Percentiles rank a stretch among this genome's conserved stretches.
Conservation (phyloP, 2,113 vertebrate genomes). For the Tragelaphus imberbis region DNA sequence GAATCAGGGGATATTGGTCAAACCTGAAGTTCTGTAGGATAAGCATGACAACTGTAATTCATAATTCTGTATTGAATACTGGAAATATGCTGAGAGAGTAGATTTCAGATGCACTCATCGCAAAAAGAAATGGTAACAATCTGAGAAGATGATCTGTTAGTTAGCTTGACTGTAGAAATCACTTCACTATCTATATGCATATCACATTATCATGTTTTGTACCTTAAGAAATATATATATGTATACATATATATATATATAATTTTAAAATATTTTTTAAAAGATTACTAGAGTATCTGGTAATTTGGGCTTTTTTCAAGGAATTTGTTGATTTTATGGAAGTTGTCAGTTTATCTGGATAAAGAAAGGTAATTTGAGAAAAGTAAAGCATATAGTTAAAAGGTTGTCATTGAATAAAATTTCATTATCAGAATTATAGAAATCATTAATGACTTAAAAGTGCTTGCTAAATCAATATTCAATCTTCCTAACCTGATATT, state of each 20-base stretch:
- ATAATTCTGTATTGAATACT: neutral
- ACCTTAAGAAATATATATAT: neutral
- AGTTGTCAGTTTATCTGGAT: neutral
- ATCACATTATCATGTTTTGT: neutral
- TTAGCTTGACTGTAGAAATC: neutral
- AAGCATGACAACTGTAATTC: neutral
- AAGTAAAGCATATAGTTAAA: neutral
- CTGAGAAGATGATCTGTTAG: neutral
- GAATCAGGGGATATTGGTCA: too few relatives aligned
- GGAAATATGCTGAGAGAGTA: neutral
- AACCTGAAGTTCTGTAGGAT: neutral
- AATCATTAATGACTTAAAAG: slow-evolving; percentile 31
- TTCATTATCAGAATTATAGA: neutral
- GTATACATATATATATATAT: neutral
- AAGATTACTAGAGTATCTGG: neutral
- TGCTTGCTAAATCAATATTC: neutral
- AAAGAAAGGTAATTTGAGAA: neutral
- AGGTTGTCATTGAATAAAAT: neutral
- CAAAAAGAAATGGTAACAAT: neutral
- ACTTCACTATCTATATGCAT: neutral
- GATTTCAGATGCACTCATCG: neutral
- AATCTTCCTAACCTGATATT: neutral
- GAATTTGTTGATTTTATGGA: neutral
- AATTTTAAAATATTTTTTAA: too few relatives aligned
- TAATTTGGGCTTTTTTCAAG: neutral